Conservation (phyloP, 2,113 vertebrate species). For the Irena cyanogastra region DNA sequence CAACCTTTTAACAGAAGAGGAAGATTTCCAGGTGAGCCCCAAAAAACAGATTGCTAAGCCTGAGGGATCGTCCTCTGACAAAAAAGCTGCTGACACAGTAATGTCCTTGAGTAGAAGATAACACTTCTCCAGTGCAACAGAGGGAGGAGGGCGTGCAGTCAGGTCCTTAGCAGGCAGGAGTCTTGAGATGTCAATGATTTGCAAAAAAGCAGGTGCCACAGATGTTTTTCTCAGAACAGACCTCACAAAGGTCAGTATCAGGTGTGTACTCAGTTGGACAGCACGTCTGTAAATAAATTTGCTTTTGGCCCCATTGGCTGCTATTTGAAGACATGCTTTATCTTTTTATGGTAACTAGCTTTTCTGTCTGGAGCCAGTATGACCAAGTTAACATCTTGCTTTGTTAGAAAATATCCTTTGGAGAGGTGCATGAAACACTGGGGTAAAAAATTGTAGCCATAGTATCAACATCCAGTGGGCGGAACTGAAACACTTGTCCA, state of each 20-base stretch:
- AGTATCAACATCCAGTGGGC: not conserved
- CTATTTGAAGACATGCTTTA: not conserved
- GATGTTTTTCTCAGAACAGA: not conserved
- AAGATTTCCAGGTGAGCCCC: constrained; percentile 84
- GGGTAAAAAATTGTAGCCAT: not conserved
- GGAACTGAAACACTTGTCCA: not conserved
- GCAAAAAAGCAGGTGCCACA: not conserved
- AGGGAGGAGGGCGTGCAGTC: not conserved
- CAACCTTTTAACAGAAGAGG: constrained; percentile 86
- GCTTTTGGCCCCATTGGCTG: not conserved
- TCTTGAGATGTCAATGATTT: not conserved
- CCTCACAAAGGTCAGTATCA: not conserved
- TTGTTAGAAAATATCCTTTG: not conserved
- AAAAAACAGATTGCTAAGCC: not conserved
- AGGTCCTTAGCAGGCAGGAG: not conserved
- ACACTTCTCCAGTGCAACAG: not conserved
- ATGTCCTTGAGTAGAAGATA: not conserved
- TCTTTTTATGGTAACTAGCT: not conserved
- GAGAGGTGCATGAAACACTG: not conserved
- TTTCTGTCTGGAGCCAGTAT: not conserved
- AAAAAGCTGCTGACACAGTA: not conserved
- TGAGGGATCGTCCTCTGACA: not conserved
- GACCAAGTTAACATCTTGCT: not conserved
- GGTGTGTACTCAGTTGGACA: not conserved
- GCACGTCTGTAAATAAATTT: not conserved